Evolutionary conservation across 2,888 invertebrate genomes (phyloP).

Genomic region (Acholoe squamosa): DNA sequence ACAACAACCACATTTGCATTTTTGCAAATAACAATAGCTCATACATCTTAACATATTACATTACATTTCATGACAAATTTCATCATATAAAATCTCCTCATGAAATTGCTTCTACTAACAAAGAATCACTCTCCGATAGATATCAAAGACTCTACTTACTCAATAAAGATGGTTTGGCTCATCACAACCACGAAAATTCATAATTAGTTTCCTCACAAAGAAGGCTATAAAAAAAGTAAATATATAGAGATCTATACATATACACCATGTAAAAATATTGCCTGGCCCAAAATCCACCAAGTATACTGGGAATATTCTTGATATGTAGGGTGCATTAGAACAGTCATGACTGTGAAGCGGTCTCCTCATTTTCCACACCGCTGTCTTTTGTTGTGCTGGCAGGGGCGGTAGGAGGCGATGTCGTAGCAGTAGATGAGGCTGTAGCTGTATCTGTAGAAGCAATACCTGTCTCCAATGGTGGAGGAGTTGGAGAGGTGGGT

Average conservation of each 20-base stretch:
- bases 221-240: neutral
- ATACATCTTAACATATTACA: no score
- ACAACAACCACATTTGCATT: no score
- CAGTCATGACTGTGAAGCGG: neutral
- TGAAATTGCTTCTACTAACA: neutral
- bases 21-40: no score
- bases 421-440: neutral
- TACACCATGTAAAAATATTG: neutral
- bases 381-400: neutral
- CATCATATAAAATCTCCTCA: no score
- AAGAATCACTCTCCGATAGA: neutral
- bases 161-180: neutral
- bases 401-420: neutral
- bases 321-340: neutral
- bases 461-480: neutral
- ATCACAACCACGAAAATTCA: neutral
- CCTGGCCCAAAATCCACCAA: neutral
- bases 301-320: neutral
- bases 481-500: neutral
- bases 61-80: no score
- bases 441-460: neutral
- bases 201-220: neutral
- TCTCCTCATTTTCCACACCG: neutral
- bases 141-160: neutral
- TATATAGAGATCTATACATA: neutral